These are phyloP conservation scores for Cromileptes altivelis DNA, from an alignment of 2,113 vertebrate species.

Conservation along the genomic window DNA sequence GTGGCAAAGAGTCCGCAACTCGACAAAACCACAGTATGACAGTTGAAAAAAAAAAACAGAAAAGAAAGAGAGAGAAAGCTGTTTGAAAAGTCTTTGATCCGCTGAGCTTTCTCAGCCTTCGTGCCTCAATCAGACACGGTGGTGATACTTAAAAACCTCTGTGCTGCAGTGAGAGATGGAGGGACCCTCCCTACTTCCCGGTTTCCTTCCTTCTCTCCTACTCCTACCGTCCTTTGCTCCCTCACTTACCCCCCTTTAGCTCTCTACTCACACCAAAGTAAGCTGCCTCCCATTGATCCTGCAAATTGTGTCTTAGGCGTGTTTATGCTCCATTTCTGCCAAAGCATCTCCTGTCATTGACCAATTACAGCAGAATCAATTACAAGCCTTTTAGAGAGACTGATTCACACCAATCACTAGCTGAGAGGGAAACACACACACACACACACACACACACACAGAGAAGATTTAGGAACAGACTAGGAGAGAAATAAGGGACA, in stretches of 20 bases:
- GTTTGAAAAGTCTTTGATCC: slow-evolving; percentile 81
- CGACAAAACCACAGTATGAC: slow-evolving; percentile 60
- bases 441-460: slow-evolving; percentile 26
- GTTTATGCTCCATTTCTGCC: slow-evolving; percentile 86
- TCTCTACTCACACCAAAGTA: slow-evolving; percentile 49
- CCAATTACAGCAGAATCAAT: slow-evolving; percentile 88
- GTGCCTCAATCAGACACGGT: slow-evolving; percentile 78
- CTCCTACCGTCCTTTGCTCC: slow-evolving; percentile 3
- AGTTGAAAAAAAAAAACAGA: slow-evolving; percentile 29
- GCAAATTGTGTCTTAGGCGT: slow-evolving; percentile 82
- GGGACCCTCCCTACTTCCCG: slow-evolving; percentile 50
- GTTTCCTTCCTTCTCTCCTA: slow-evolving; percentile 31
- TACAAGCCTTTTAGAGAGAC: slow-evolving; percentile 82
- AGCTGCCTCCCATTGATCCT: slow-evolving; percentile 81
- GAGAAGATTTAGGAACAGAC: slow-evolving; percentile 36
- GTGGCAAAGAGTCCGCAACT: slow-evolving; percentile 43
- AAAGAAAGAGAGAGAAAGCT: slow-evolving; percentile 44
- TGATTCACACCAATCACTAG: slow-evolving; percentile 61
- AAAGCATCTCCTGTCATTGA: slow-evolving; percentile 83
- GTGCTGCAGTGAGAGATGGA: slow-evolving; percentile 60
- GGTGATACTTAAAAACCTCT: slow-evolving; percentile 71
- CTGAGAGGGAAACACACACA: slow-evolving; percentile 46
- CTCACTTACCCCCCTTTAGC: not conserved
- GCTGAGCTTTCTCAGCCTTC: slow-evolving; percentile 68
- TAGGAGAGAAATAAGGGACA: slow-evolving; percentile 43